Percentiles rank a stretch among this genome's conserved stretches.
phyloP scores from a whole-genome alignment of 2,113 vertebrate species.

The Eudorcas thomsonii region DNA sequence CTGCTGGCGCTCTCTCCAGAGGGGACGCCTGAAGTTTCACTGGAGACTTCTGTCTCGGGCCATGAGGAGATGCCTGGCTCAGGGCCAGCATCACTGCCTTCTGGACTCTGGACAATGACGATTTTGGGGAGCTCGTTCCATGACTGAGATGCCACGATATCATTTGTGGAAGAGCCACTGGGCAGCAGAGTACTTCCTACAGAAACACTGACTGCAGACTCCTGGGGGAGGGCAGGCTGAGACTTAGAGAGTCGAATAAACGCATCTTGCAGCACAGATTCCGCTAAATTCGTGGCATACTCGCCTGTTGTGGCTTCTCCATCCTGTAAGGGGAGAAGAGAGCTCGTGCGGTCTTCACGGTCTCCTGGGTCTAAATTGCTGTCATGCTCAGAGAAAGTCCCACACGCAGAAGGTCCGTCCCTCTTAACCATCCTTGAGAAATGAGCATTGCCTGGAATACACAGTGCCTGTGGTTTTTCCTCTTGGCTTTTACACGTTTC shows the following conservation, averaged over 20 bases:
- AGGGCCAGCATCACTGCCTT: constrained; percentile 83
- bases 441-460: constrained; percentile 11
- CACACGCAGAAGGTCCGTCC: background rate
- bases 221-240: constrained; percentile 83
- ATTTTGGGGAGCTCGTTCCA: constrained; percentile 97
- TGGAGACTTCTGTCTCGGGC: constrained; percentile 71
- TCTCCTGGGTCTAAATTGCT: constrained; percentile 40
- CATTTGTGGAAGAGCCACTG: constrained; percentile 61
- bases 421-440: constrained; percentile 65
- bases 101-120: constrained; percentile 95
- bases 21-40: constrained; percentile 50
- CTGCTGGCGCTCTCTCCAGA: constrained; percentile 67
- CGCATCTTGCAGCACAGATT: constrained; percentile 95
- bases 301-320: constrained; percentile 84
- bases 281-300: constrained; percentile 93
- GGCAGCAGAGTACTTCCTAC: constrained; percentile 69
- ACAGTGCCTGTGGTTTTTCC: constrained; percentile 14
- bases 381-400: background rate
- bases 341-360: background rate
- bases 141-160: constrained; percentile 73
- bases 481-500: background rate
- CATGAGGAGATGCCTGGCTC: constrained; percentile 79
- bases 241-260: constrained; percentile 94
- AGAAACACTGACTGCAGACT: constrained; percentile 84
- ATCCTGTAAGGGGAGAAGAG: constrained; percentile 22